Base-by-base conservation (phyloP, 2,113 vertebrate species). In the Spermophilus dauricus region DNA sequence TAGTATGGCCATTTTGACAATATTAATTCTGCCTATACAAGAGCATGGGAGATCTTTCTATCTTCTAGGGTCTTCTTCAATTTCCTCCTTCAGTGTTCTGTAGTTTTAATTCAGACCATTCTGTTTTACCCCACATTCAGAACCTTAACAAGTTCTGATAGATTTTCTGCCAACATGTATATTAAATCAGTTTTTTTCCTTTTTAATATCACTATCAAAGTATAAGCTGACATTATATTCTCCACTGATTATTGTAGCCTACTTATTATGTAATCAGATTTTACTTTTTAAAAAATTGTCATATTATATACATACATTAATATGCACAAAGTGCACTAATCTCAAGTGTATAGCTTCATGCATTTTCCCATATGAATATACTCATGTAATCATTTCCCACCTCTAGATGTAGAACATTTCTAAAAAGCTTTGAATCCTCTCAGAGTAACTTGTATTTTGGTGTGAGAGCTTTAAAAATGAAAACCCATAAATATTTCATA, bases 291-390 rank as follows among this genome's bases (percentile, higher is more conserved):
- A 63, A 63, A 67, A 67, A 72, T 58, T 67, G n/a, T 65, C 34
- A 28, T 92, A 9, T 76, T 39, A 61, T 6, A 26, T 81, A 67
- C 28, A 32, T 72, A 58, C 56, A 61, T 16, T 48, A 42, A 28
- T 93, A 78, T 42, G 26, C 58, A 80, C 28, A 89, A 86, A 89
- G 16, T 65, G 16, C 18, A 26, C 32, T 94, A 56, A 20, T 97
- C 39, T 96, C 51, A 86, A 76, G 13, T 45, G 5, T 89, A 37
- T 72, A 51, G 37, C 69, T 69, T 32, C 17, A 37, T 90, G 20
- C 56, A 63, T 76, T 94, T 95, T 91, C 83, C 12, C 32, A 9
- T 78, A n/a, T 39, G 6, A 72, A 45, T 80, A 70, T 65, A 39
- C 34, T 94, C 42, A 34, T 34, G 8, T 89, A 85, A 89, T 22